Evolutionary conservation across 2,113 vertebrate species (phyloP), one percentile per base, ranked within the genome.

Genomic region (Podilymbus podiceps): DNA sequence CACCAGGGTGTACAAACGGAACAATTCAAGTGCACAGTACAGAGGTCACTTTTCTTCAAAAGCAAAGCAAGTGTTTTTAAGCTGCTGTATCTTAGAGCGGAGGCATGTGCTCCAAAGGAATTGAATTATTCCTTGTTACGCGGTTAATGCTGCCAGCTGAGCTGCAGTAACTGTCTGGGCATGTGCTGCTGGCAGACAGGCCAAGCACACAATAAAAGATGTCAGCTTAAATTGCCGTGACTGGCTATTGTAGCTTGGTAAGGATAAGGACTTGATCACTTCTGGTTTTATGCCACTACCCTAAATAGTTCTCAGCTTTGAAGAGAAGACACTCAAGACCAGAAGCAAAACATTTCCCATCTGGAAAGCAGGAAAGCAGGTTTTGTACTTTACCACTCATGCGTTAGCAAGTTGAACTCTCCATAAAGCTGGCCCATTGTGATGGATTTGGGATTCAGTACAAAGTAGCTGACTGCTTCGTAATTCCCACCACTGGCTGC

Each of bases 401-500:
- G 99, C 50, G 99, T 99, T 95, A 99, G 98, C 92, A 98, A 94
- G 96, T 99, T 99, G 88, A 99, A 99, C 93, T 99, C 99, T 85
- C 99, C 99, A 5, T 99, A 99, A 46, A 99, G 98, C 97, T 99
- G 99, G 27, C 99, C 99, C 99, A 99, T 99, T 17, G 99, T 99
- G 97, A 99, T 98, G 84, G 99, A 99, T 97, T 99, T 99, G 85
- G 99, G 99, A 97, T 99, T 99, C 96, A 99, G 98, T 47, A 99
- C 97, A 27, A 97, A 98, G 68, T 97, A 99, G 27, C 89, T 97
- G 94, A 99, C 99, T 3, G 97, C 97, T 95, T 99, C 98, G 1
- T 99, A 99, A 88, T 98, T 96, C 25, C 98, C 99, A 9, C 99
- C 99, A 4, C 98, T 99, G 92, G 99, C 98, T 74, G 99, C 99